Percentiles rank a stretch among this genome's conserved stretches.
These are phyloP conservation scores for Brachyhypopomus occidentalis DNA, from an alignment of 2,113 vertebrate genomes.

Conservation along the genomic window DNA sequence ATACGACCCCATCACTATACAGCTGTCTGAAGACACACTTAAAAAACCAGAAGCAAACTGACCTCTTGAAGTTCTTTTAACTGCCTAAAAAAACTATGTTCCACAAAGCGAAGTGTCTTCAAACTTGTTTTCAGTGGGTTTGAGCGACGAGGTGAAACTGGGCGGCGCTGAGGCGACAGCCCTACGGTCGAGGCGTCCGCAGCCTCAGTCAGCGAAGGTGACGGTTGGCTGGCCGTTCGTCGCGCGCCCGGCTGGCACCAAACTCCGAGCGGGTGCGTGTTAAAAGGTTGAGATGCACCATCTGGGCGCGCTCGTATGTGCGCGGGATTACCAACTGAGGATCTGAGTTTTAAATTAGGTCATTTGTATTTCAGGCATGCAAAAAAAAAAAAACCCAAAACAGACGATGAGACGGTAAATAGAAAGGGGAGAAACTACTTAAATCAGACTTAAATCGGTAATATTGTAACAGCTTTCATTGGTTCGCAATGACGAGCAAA, in stretches of 20 bases:
- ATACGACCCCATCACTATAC: neutral
- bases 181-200: neutral
- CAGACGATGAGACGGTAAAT: no score
- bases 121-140: neutral
- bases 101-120: neutral
- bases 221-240: slow-evolving; percentile 12
- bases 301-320: no score
- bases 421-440: neutral
- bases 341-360: no score
- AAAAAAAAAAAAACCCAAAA: no score
- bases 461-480: no score
- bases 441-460: no score
- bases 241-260: neutral
- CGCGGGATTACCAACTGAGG: no score
- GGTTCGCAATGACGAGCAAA: no score
- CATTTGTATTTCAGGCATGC: no score
- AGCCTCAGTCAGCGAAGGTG: neutral
- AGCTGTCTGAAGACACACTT: neutral
- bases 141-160: slow-evolving; percentile 6
- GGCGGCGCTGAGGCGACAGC: neutral
- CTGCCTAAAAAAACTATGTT: neutral
- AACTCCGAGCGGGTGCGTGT: neutral
- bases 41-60: neutral
- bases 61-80: slow-evolving; percentile 5
- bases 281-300: no score